Conservation (phyloP, 2,888 invertebrate species). For the Morpho helenor region DNA sequence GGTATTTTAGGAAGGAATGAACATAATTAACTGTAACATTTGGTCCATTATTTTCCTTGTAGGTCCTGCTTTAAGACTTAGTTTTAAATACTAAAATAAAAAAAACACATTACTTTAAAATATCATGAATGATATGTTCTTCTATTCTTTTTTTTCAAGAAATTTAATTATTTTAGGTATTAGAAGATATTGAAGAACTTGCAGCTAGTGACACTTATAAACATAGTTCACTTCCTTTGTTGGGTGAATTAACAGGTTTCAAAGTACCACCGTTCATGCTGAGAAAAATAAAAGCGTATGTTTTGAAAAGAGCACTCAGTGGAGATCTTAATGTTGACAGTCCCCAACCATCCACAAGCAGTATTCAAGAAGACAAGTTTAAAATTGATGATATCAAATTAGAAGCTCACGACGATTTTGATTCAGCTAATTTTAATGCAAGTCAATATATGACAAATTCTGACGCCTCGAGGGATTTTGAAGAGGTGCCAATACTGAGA, state of each 20-base stretch:
- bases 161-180: constrained; percentile 54
- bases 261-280: constrained; percentile 87
- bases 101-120: not conserved
- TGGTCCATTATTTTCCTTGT: no score
- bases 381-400: constrained; percentile 63
- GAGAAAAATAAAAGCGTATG: constrained; percentile 85
- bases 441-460: constrained; percentile 57
- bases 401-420: constrained; percentile 59
- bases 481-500: constrained; percentile 59
- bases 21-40: no score
- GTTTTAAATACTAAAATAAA: no score
- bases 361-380: constrained; percentile 52
- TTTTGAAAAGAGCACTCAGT: constrained; percentile 60
- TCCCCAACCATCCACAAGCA: constrained; percentile 60
- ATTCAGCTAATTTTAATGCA: constrained; percentile 59
- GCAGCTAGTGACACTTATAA: constrained; percentile 86
- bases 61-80: no score
- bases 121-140: not conserved
- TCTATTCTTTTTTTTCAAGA: not conserved
- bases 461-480: constrained; percentile 58
- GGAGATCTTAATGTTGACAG: constrained; percentile 59
- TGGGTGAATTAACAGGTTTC: constrained; percentile 86
- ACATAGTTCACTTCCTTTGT: constrained; percentile 80
- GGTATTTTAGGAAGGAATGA: no score
- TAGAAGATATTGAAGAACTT: constrained; percentile 88